These are phyloP conservation scores for Ellobius talpinus DNA, from an alignment of 2,113 vertebrate species.

Conservation along the genomic window DNA sequence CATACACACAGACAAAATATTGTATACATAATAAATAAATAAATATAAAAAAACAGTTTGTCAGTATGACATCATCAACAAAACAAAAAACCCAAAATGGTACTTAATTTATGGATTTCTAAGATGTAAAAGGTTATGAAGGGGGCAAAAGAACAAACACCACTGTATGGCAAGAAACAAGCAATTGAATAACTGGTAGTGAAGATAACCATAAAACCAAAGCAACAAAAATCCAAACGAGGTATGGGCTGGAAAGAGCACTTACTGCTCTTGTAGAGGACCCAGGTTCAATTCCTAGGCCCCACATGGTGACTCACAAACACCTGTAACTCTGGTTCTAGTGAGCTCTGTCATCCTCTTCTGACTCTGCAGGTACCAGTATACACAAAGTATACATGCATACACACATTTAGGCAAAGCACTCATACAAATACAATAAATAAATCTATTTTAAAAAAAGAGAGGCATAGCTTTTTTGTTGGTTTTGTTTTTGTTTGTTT, in stretches of 20 bases:
- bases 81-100: constrained; percentile 41
- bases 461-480: neutral
- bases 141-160: neutral
- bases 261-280: neutral
- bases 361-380: neutral
- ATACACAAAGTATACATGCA: neutral
- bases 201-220: neutral
- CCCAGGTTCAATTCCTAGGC: neutral
- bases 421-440: neutral
- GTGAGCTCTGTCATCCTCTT: neutral
- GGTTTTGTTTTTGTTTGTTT: too few relatives aligned
- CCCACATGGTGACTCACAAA: neutral
- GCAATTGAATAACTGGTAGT: neutral
- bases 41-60: neutral
- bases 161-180: constrained; percentile 8
- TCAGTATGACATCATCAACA: neutral
- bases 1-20: too few relatives aligned
- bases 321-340: neutral
- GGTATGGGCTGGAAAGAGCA: neutral
- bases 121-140: constrained; percentile 38
- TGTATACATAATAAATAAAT: too few relatives aligned
- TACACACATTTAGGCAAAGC: neutral
- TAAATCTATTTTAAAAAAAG: neutral
- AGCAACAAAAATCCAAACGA: neutral
- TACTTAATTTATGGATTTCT: constrained; percentile 33